phyloP scores from a whole-genome alignment of 1,140 invertebrate genomes.

The Cherax quadricarinatus region DNA sequence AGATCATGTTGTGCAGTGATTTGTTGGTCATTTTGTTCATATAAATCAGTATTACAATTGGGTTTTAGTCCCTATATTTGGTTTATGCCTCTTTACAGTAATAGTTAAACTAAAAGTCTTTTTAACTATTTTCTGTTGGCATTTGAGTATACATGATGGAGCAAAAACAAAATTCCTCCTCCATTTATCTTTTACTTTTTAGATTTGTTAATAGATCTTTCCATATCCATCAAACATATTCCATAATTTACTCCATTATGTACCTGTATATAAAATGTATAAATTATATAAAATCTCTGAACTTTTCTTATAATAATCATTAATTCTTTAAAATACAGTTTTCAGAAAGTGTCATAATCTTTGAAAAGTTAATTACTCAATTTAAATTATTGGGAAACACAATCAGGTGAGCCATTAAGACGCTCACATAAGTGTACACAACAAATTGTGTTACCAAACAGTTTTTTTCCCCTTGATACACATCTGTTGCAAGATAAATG shows the following conservation, averaged over 20 bases:
- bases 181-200: not conserved
- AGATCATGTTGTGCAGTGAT: not conserved
- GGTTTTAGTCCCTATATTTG: not conserved
- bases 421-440: too few species aligned
- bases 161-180: not conserved
- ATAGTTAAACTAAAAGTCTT: not conserved
- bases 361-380: too few species aligned
- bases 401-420: too few species aligned
- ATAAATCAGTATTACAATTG: not conserved
- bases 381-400: too few species aligned
- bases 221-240: not conserved
- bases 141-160: not conserved
- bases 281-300: not conserved
- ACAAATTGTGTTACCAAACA: too few species aligned
- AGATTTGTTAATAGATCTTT: not conserved
- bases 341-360: too few species aligned
- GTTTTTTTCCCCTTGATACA: too few species aligned
- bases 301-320: not conserved
- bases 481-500: too few species aligned
- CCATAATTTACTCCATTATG: not conserved
- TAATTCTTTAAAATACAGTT: not conserved
- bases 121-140: not conserved
- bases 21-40: not conserved
- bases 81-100: not conserved
- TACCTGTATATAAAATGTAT: not conserved